A percentile compares a stretch with the other conserved stretches of the same genome.
phyloP scores from a whole-genome alignment of 2,113 vertebrate genomes.

The Sceloporus undulatus region DNA sequence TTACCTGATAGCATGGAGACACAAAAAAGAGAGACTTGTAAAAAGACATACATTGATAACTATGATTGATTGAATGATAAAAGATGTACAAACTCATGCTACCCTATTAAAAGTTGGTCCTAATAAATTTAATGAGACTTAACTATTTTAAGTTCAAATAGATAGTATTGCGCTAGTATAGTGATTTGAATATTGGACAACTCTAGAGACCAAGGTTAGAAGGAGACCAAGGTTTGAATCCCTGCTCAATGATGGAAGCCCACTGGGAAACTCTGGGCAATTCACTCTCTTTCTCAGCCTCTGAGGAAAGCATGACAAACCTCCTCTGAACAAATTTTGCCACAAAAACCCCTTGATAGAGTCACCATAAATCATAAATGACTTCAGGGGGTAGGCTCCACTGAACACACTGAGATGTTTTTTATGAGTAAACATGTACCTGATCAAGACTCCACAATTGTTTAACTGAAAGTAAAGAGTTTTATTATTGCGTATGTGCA shows the following conservation, averaged over 20 bases:
- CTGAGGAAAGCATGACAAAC: neutral
- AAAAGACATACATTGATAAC: neutral
- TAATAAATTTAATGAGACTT: neutral
- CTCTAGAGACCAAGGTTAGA: too few relatives aligned
- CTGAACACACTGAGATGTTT: neutral
- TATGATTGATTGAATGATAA: neutral
- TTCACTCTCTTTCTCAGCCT: neutral
- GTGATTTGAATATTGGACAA: too few relatives aligned
- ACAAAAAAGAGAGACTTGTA: neutral
- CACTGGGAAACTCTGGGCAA: too few relatives aligned
- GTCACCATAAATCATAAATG: too few relatives aligned
- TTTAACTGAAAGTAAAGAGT: neutral
- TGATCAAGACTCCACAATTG: neutral
- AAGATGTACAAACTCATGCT: neutral
- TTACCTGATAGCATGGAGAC: neutral
- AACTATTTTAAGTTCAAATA: too few relatives aligned
- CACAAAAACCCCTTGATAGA: too few relatives aligned
- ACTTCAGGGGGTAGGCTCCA: neutral
- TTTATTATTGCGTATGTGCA: neutral
- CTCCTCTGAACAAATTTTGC: too few relatives aligned
- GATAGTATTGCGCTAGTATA: too few relatives aligned
- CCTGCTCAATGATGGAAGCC: too few relatives aligned
- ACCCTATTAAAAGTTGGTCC: neutral
- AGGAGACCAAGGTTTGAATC: too few relatives aligned
- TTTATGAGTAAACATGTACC: neutral